These are phyloP conservation scores for Cotesia glomerata DNA, from an alignment of 1,140 invertebrate genomes.

Conservation along the genomic window DNA sequence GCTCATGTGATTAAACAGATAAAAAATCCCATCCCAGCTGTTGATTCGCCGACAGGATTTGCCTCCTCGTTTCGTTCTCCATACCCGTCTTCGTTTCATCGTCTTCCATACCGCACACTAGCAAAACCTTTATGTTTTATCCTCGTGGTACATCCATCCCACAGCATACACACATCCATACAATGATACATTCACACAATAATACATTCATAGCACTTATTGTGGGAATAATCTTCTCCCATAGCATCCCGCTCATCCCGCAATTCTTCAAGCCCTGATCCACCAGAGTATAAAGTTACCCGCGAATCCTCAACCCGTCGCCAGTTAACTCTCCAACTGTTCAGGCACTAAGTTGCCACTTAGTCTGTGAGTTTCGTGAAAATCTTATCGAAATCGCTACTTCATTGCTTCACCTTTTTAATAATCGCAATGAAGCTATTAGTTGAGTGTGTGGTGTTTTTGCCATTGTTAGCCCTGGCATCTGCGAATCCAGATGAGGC, in stretches of 20 bases:
- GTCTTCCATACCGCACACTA: no score
- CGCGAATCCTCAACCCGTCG: slow-evolving; percentile 42
- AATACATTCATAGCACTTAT: not conserved
- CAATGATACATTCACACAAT: no score
- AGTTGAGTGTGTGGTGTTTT: slow-evolving; percentile 47
- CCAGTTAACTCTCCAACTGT: slow-evolving; percentile 54
- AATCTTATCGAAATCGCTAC: no score
- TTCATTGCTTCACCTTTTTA: not conserved
- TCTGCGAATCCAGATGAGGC: slow-evolving; percentile 41
- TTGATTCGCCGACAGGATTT: slow-evolving; percentile 25
- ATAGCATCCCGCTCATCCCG: slow-evolving; percentile 16
- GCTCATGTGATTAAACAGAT: not conserved
- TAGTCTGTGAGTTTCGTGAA: not conserved
- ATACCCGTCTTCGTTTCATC: slow-evolving; percentile 12
- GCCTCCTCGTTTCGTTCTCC: slow-evolving; percentile 13
- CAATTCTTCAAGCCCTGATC: not conserved
- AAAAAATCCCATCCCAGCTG: slow-evolving; percentile 13
- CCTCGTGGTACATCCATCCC: no score
- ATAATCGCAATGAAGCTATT: slow-evolving; percentile 36
- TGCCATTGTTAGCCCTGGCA: slow-evolving; percentile 31
- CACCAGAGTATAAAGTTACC: slow-evolving; percentile 56
- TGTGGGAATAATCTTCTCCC: slow-evolving; percentile 15
- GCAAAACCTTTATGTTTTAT: no score
- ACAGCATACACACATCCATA: no score
- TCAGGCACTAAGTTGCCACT: not conserved